Base-by-base conservation (phyloP, 2,113 vertebrate genomes). In the Aphyosemion australe region DNA sequence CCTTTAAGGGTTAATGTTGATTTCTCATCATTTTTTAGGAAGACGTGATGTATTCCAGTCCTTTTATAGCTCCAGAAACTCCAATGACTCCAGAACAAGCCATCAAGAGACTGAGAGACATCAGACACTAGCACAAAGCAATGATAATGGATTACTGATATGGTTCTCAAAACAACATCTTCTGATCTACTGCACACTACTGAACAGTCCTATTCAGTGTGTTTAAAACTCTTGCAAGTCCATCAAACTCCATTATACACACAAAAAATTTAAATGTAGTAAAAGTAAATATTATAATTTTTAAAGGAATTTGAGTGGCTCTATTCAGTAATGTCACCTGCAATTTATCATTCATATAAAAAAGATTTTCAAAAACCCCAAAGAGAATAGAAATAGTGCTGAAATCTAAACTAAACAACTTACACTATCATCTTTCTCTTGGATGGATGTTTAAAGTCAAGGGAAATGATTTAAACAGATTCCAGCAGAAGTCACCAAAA, bases 101-200 rank as follows among this genome's bases (percentile, higher is more conserved):
- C 76, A 86, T 86, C 79, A 74, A 64, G 49, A 71, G 31, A 13
- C 9, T 46, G 39, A 68, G 31, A 75, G 39, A 69, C 31, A 63
- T 43, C 67, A 80, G 64, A 74, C 70, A 55, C 61, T 39, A 54
- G 61, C 20, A 20, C 52, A 75, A 53, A 74, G 57, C 53, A 54
- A 72, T 18, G 76, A 78, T 87, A 88, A 89, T 90, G 82, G 75
- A 83, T 79, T 66, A 76, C 83, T 89, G 80, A 89, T 83, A 86
- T 54, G 79, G 62, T 67, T 78, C 74, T 59, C 65, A 39, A 56
- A 83, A 87, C 68, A 79, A 72, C 83, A 86, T 78, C 75, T 57
- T 70, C 71, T 76, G 76, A 65, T 72, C 69, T 65, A 68, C 53
- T 74, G 64, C 63, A n/a, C n/a, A n/a, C n/a, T n/a, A n/a, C 58